phyloP scores from a whole-genome alignment of 2,113 vertebrate species.

The Chinchilla lanigera region DNA sequence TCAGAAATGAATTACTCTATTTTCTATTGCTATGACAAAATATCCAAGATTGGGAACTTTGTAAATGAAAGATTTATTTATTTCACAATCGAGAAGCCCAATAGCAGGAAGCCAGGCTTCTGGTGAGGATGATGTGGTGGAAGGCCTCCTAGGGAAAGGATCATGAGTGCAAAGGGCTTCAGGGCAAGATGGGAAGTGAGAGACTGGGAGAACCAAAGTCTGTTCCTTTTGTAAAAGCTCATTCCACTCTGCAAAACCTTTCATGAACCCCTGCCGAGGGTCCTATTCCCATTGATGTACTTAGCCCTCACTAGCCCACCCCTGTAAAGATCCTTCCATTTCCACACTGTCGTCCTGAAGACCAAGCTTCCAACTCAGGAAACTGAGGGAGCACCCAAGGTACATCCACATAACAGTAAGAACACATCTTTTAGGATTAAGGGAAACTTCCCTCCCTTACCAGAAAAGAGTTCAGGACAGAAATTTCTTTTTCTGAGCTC shows the following conservation, averaged over 20 bases:
- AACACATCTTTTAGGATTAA: background rate
- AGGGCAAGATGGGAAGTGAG: background rate
- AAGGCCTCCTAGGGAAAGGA: no score
- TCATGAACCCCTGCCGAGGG: no score
- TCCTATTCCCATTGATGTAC: background rate
- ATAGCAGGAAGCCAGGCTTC: no score
- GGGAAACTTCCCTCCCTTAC: background rate
- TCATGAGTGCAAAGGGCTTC: background rate
- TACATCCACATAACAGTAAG: background rate
- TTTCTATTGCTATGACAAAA: background rate
- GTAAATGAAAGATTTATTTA: background rate
- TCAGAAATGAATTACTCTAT: background rate
- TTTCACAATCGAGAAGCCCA: background rate
- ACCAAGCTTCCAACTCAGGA: background rate
- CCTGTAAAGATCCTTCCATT: background rate
- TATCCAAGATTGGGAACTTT: no score
- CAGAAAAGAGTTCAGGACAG: background rate
- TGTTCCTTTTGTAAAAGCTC: background rate
- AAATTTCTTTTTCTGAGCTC: background rate
- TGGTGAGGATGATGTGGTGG: background rate
- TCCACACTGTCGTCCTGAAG: background rate
- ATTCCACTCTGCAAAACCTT: background rate
- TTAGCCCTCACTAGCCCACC: background rate
- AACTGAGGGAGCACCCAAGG: background rate
- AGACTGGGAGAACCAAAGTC: background rate